These are phyloP conservation scores for Urechis unicinctus DNA, from an alignment of 2,888 invertebrate genomes.

Conservation along the genomic window DNA sequence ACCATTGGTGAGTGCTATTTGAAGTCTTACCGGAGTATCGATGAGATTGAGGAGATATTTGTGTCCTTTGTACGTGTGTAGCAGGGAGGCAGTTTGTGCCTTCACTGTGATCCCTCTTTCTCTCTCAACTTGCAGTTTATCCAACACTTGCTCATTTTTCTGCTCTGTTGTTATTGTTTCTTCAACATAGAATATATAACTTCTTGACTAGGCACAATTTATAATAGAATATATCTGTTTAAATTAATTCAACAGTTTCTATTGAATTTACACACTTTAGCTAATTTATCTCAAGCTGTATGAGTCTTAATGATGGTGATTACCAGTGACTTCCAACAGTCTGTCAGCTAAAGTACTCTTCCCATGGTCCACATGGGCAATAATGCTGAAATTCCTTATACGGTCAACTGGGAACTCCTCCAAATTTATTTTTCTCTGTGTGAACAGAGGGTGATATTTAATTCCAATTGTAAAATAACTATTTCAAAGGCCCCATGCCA, in stretches of 20 bases:
- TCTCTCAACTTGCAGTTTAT: slow-evolving; percentile 67
- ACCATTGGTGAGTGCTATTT: too few species aligned
- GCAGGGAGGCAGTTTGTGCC: slow-evolving; percentile 87
- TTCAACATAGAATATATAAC: neutral
- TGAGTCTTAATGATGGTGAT: neutral
- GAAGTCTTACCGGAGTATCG: slow-evolving; percentile 77
- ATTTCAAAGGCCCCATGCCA: too few species aligned
- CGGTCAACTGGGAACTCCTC: slow-evolving; percentile 47
- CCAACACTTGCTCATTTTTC: slow-evolving; percentile 13
- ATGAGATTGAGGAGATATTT: slow-evolving; percentile 84
- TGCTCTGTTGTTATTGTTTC: slow-evolving; percentile 8
- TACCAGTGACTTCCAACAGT: slow-evolving; percentile 82
- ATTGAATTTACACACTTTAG: too few species aligned
- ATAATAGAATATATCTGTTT: too few species aligned
- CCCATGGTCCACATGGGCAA: slow-evolving; percentile 99
- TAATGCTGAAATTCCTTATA: slow-evolving; percentile 91
- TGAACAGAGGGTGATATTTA: too few species aligned
- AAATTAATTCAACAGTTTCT: too few species aligned
- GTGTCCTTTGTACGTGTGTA: slow-evolving; percentile 58
- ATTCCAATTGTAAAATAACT: too few species aligned
- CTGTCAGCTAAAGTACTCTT: slow-evolving; percentile 96
- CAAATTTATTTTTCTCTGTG: slow-evolving; percentile 27
- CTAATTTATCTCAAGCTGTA: too few species aligned
- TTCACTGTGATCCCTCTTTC: slow-evolving; percentile 98
- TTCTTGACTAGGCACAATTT: too few species aligned